Percentiles rank a stretch among this genome's conserved stretches.
phyloP scores from a whole-genome alignment of 2,797 vertebrate species.

The Leuciscus waleckii region DNA sequence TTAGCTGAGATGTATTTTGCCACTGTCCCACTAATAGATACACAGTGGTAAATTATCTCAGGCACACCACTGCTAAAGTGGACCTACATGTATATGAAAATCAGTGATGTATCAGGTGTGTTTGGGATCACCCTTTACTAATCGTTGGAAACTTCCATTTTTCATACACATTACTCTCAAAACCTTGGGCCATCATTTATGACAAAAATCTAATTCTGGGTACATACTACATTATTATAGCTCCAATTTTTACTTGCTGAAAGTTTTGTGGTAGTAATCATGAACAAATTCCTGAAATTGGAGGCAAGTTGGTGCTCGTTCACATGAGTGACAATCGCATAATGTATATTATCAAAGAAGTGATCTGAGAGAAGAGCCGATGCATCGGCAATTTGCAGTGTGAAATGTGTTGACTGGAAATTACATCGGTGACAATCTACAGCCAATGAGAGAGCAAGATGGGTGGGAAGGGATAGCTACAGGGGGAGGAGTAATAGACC shows the following conservation, averaged over 20 bases:
- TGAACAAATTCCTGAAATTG: background rate
- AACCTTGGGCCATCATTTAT: background rate
- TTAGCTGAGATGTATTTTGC: background rate
- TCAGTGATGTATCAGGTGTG: background rate
- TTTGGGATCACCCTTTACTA: background rate
- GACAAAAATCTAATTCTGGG: background rate
- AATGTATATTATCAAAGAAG: background rate
- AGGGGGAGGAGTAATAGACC: background rate
- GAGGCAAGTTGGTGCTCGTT: background rate
- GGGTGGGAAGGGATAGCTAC: background rate
- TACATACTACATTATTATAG: background rate
- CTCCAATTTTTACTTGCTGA: background rate
- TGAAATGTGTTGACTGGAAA: background rate
- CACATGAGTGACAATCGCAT: background rate
- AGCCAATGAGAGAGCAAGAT: background rate
- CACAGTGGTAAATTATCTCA: constrained; percentile 2
- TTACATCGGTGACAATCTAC: background rate
- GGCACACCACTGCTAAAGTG: constrained; percentile 2
- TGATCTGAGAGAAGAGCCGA: background rate
- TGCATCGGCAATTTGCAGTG: background rate
- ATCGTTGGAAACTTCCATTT: background rate
- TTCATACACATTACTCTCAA: background rate
- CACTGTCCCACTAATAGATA: background rate
- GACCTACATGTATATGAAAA: constrained; percentile 3
- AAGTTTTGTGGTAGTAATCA: background rate